Base-by-base conservation (phyloP, 2,888 invertebrate genomes). In the Dryococelus australis region DNA sequence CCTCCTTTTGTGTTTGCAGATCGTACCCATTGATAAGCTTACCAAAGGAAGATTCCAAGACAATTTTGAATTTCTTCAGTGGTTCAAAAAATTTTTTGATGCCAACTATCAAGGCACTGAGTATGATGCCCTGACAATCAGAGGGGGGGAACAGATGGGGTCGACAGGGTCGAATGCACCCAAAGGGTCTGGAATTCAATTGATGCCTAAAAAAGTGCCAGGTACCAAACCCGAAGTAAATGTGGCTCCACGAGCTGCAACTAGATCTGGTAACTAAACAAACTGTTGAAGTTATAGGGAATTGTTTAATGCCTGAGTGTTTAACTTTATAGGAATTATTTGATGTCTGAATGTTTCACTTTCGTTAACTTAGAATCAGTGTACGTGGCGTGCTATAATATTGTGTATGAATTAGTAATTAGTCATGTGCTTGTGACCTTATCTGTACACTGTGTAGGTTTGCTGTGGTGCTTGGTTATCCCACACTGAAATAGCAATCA, bases 31-130 rank as follows among this genome's bases (percentile, higher is more conserved):
- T 92, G 98, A 98, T 94, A 96, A 95, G 94, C 95, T 99, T 95
- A 97, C 99, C 93, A 99, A 99, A 94, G 99, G 98, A 93, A 96
- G 98, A 91, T 99, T 99, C 94, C 99, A 99, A 95, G 99, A 99
- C 95, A 99, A 99, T 95, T 99, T 99, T 95, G 99, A 99, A 94
- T 99, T 99, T 94, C 96, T 99, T 91, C 99, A 99, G 94, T 99
- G 99, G 99, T 99, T 99, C 95, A 99, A 99, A 95, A 98, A 99
- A 93, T 99, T 99, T 94, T 99, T 99, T 94, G 99, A 99, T 94
- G 99, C 99, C 91, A 99, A 99, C 95, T 99, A 98, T 94, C 96
- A 97, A 93, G 98, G 98, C 92, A 94, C 95, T 92, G 98, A 98
- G 90, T 99, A 99, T 93, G 98, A 99, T 93, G 97, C 99, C 88